These are phyloP conservation scores for Taenaris catops DNA, from an alignment of 2,888 invertebrate genomes.

Conservation along the genomic window DNA sequence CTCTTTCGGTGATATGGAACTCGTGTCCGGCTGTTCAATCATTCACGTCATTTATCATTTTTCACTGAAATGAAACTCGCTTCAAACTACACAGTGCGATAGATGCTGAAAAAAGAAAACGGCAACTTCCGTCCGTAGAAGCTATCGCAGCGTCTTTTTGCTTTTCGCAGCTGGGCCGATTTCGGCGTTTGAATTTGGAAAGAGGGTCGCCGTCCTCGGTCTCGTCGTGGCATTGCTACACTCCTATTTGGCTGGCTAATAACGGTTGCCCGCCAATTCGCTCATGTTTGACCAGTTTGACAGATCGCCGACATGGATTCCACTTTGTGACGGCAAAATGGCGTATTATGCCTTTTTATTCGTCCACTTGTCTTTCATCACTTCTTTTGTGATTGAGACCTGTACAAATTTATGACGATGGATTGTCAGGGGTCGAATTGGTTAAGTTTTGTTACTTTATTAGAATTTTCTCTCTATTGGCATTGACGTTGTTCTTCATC, in stretches of 20 bases:
- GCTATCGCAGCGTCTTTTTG: slow-evolving; percentile 70
- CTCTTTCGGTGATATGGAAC: slow-evolving; percentile 53
- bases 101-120: slow-evolving; percentile 65
- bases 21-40: slow-evolving; percentile 66
- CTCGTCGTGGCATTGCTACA: slow-evolving; percentile 35
- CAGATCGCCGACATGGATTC: slow-evolving; percentile 74
- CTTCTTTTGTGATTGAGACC: slow-evolving; percentile 73
- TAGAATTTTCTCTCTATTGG: slow-evolving; percentile 36
- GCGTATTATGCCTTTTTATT: slow-evolving; percentile 72
- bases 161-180: slow-evolving; percentile 45
- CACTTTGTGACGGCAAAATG: slow-evolving; percentile 70
- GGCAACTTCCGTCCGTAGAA: slow-evolving; percentile 48
- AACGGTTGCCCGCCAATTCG: slow-evolving; percentile 49
- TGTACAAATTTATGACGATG: slow-evolving; percentile 50
- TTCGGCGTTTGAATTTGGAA: slow-evolving; percentile 40
- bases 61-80: slow-evolving; percentile 59
- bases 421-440: slow-evolving; percentile 60
- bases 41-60: slow-evolving; percentile 73
- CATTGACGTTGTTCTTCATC: slow-evolving; percentile 32
- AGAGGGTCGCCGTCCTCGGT: slow-evolving; percentile 31
- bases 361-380: slow-evolving; percentile 71
- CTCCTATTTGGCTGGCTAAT: slow-evolving; percentile 53
- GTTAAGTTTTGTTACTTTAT: slow-evolving; percentile 59
- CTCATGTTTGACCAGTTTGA: slow-evolving; percentile 75
- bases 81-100: slow-evolving; percentile 64